phyloP scores from a whole-genome alignment of 2,113 vertebrate genomes.

The Limanda limanda region DNA sequence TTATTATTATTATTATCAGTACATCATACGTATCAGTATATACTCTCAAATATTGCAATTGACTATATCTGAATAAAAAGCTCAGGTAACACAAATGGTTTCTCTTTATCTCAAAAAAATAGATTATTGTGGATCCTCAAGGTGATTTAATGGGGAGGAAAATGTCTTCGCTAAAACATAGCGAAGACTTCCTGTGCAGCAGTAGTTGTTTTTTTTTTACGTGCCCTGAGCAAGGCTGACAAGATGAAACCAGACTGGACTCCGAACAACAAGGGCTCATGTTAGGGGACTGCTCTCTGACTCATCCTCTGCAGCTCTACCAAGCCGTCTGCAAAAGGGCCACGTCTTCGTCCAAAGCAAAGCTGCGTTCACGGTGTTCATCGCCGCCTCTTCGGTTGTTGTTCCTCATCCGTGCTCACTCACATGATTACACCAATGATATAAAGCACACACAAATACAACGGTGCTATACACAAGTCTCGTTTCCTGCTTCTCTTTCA shows the following conservation, averaged over 20 bases:
- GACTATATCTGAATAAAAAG: not conserved
- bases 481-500: not conserved
- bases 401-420: not conserved
- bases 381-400: not conserved
- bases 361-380: conserved; percentile 24
- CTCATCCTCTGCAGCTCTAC: conserved; percentile 74
- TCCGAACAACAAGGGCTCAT: conserved; percentile 67
- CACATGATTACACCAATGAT: conserved; percentile 11
- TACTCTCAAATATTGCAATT: not conserved
- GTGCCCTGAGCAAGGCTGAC: conserved; percentile 67
- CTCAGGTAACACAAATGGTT: conserved; percentile 19
- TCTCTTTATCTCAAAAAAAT: conserved; percentile 15
- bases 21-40: too few relatives aligned
- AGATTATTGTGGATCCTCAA: conserved; percentile 35
- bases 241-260: conserved; percentile 78
- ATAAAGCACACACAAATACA: conserved; percentile 4
- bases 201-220: conserved; percentile 31
- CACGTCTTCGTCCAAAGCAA: conserved; percentile 54
- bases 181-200: conserved; percentile 54
- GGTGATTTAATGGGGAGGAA: conserved; percentile 69
- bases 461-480: not conserved
- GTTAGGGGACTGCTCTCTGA: conserved; percentile 74
- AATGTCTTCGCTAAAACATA: conserved; percentile 65
- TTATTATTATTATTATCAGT: too few relatives aligned
- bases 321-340: conserved; percentile 60